phyloP scores from a whole-genome alignment of 2,113 vertebrate species.

The Sula dactylatra region DNA sequence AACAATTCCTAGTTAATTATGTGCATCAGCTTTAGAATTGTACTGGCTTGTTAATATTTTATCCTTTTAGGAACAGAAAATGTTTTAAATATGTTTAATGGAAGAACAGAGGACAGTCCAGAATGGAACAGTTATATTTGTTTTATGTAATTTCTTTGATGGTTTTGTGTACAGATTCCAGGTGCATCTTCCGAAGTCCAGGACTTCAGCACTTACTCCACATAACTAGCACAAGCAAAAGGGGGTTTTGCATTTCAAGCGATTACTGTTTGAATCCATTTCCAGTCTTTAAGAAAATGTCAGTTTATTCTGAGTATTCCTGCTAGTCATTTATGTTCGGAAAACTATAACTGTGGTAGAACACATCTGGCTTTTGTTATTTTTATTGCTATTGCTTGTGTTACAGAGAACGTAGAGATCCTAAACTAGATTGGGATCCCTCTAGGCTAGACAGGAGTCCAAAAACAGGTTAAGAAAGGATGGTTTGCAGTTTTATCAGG shows the following conservation, averaged over 20 bases:
- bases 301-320: not conserved
- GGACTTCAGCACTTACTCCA: not conserved
- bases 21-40: not conserved
- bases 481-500: not conserved
- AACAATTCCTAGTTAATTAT: not conserved
- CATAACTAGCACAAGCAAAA: not conserved
- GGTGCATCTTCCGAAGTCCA: not conserved
- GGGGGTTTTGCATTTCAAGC: not conserved
- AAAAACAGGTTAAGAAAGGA: not conserved
- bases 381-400: not conserved
- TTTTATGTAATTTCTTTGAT: not conserved
- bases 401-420: not conserved
- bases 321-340: not conserved
- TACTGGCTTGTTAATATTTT: not conserved
- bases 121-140: not conserved
- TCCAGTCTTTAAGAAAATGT: not conserved
- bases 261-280: not conserved
- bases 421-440: not conserved
- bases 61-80: not conserved
- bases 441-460: not conserved
- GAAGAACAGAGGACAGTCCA: not conserved
- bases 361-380: not conserved
- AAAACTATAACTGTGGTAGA: rapidly evolving
- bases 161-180: not conserved
- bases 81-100: not conserved